Evolutionary conservation across 2,888 invertebrate species (phyloP).

Genomic region (Dermolepida albohirtum): DNA sequence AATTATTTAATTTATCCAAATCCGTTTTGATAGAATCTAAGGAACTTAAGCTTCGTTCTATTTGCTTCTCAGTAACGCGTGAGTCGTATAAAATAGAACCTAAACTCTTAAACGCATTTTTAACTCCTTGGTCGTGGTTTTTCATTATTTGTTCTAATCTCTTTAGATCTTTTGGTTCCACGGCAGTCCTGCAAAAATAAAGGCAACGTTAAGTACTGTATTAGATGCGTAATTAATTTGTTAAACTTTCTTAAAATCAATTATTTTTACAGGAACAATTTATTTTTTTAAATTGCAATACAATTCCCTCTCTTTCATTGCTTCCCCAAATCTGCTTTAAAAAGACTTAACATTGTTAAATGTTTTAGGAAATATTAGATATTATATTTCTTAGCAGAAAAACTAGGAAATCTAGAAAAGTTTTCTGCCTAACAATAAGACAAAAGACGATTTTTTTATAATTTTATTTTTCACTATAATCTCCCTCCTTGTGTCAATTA

Average conservation of each 20-base stretch:
- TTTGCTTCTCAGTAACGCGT: constrained; percentile 52
- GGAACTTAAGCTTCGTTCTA: constrained; percentile 44
- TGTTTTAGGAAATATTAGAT: no score
- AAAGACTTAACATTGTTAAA: no score
- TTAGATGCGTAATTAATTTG: not conserved
- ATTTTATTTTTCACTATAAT: no score
- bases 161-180: constrained; percentile 70
- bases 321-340: not conserved
- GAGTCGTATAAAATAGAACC: constrained; percentile 53
- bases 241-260: no score
- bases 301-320: not conserved
- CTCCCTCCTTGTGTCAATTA: no score
- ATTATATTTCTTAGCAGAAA: no score
- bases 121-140: constrained; percentile 60
- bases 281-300: no score
- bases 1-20: constrained; percentile 40
- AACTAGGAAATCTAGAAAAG: no score
- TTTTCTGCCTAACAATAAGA: no score
- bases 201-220: not conserved
- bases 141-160: constrained; percentile 69
- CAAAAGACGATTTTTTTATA: no score
- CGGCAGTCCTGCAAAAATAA: constrained; percentile 66
- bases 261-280: no score
- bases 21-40: constrained; percentile 36
- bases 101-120: constrained; percentile 55